Base-by-base conservation (phyloP, 2,888 invertebrate species). In the Lochmaea crataegi region DNA sequence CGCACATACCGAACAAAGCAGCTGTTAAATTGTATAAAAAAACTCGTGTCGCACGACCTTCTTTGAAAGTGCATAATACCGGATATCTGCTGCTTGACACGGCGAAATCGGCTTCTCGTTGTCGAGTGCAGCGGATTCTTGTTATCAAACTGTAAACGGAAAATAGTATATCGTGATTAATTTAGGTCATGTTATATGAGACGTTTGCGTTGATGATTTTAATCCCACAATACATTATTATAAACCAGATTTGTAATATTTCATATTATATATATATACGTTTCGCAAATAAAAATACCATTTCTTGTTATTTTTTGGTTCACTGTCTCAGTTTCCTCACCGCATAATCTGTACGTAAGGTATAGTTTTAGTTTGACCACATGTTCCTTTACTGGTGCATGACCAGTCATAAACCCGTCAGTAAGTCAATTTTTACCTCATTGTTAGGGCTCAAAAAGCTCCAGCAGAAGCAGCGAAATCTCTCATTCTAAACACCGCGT, bases 41-140 rank as follows among this genome's bases (percentile, higher is more conserved):
- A 48, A 2, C 7, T 14, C 14, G 48, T 48, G 48, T 48, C n/a
- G n/a, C n/a, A n/a, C 48, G 48, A 48, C 48, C 48, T 48, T 48
- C 48, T 48, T 48, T 48, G 6, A 14, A 48, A 48, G 48, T 4
- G 14, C 48, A 48, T n/a, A 14, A 48, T 48, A 48, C 48, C 48
- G 48, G 48, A 48, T n/a, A 48, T 48, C 32, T 32, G 32, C 48
- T 14, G 48, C 48, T 48, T 14, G n/a, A 48, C 48, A 5, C 48
- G n/a, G 48, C 48, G 4, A 48, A 48, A 48, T 48, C 48, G 48
- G 48, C 6, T n/a, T 14, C 48, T 48, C 48, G 7, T 48, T n/a
- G n/a, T 48, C 48, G n/a, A 48, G n/a, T n/a, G 48, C 48, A n/a
- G n/a, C 48, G n/a, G 42, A 14, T 48, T 48, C n/a, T 48, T n/a